A percentile compares a stretch with the other conserved stretches of the same genome.
Conservation (phyloP, 2,888 invertebrate species). For the Erannis defoliaria region DNA sequence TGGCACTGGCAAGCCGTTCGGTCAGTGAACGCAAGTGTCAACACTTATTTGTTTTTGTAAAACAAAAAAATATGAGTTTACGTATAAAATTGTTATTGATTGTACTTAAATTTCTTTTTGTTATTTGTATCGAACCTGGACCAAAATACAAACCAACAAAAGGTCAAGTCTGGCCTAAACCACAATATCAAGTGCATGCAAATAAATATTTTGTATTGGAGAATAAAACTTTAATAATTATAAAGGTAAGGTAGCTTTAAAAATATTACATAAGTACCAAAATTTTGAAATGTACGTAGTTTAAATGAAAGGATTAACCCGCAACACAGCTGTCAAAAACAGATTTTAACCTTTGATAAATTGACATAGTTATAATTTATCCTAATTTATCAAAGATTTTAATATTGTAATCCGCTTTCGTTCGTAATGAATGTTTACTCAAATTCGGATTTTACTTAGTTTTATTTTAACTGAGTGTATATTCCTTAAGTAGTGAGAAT, state of each 20-base stretch:
- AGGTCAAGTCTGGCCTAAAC: slow-evolving; percentile 90
- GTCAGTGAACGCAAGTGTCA: neutral
- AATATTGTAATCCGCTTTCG: too few relatives aligned
- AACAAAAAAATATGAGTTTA: neutral
- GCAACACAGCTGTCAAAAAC: too few relatives aligned
- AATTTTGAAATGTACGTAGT: too few relatives aligned
- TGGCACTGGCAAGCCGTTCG: neutral
- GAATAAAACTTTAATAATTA: slow-evolving; percentile 57
- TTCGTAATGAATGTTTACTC: too few relatives aligned
- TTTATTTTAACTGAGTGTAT: too few relatives aligned
- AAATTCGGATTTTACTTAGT: too few relatives aligned
- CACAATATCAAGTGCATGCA: slow-evolving; percentile 79
- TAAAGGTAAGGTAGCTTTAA: slow-evolving; percentile 69
- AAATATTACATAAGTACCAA: neutral
- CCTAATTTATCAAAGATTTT: too few relatives aligned
- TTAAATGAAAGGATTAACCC: too few relatives aligned
- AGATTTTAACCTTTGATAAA: too few relatives aligned
- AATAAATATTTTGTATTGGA: slow-evolving; percentile 64
- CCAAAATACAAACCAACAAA: slow-evolving; percentile 84
- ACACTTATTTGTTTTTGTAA: too few relatives aligned
- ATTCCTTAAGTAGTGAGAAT: too few relatives aligned
- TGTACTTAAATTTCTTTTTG: neutral
- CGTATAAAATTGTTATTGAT: slow-evolving; percentile 2
- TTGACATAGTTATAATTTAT: too few relatives aligned
- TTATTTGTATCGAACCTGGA: slow-evolving; percentile 64